These are phyloP conservation scores for Lanius collurio DNA, from an alignment of 2,113 vertebrate species.

Conservation along the genomic window DNA sequence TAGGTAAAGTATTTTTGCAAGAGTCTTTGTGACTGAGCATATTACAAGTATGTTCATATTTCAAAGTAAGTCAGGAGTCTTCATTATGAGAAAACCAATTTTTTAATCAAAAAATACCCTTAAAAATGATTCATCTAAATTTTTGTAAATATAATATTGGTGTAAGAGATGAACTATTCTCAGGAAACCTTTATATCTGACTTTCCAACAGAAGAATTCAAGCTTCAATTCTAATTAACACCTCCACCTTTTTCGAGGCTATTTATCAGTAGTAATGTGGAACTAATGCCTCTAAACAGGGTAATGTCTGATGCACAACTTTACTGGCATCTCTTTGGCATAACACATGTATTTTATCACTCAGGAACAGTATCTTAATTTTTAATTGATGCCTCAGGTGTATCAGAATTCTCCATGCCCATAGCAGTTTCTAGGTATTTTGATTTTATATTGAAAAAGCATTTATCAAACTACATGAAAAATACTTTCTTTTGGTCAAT, in stretches of 20 bases:
- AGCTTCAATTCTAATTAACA: background rate
- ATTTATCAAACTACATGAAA: background rate
- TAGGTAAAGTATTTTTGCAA: background rate
- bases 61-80: background rate
- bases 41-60: background rate
- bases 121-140: background rate
- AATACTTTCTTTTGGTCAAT: background rate
- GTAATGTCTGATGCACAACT: background rate
- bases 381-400: background rate
- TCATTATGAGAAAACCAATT: background rate
- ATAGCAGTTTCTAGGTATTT: background rate
- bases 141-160: background rate
- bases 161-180: background rate
- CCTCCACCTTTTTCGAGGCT: background rate
- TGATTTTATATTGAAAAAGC: background rate
- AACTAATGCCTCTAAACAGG: background rate
- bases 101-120: background rate
- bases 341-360: background rate
- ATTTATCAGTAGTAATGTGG: background rate
- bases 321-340: background rate
- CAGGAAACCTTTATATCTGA: background rate
- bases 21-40: background rate
- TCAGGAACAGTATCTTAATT: background rate
- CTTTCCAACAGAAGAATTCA: background rate
- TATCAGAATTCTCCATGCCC: background rate